These are phyloP conservation scores for Branchinecta sandiegonensis DNA, from an alignment of 2,888 invertebrate genomes.

Conservation along the genomic window DNA sequence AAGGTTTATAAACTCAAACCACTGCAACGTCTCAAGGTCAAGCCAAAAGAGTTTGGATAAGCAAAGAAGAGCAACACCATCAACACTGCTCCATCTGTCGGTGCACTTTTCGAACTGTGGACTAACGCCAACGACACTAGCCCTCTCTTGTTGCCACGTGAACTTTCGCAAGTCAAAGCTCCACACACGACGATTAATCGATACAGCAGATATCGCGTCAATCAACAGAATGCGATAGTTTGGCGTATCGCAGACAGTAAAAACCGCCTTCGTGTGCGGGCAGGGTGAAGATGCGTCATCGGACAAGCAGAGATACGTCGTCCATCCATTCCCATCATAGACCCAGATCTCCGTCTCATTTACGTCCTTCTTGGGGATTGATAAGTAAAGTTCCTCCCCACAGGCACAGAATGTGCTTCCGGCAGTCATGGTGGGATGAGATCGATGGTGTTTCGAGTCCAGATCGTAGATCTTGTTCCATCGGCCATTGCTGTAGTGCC, in stretches of 20 bases:
- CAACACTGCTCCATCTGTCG: conserved; percentile 1
- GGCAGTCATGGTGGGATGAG: not conserved
- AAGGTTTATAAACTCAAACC: not conserved
- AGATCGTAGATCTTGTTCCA: not conserved
- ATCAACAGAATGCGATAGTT: not conserved
- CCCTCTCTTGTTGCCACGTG: conserved; percentile 11
- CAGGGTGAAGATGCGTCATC: not conserved
- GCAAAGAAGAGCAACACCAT: not conserved
- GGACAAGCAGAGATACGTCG: not conserved
- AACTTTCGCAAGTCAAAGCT: not conserved
- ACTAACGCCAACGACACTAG: not conserved
- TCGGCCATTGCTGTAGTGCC: not conserved
- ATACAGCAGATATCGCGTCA: not conserved
- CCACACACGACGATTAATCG: conserved; percentile 2
- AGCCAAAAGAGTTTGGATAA: conserved; percentile 9
- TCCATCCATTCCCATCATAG: conserved; percentile 5
- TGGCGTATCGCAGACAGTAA: not conserved
- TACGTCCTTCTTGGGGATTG: not conserved
- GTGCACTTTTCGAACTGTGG: not conserved
- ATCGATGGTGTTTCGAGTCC: not conserved
- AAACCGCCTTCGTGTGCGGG: conserved; percentile 1
- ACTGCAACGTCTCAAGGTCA: not conserved
- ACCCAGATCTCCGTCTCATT: not conserved
- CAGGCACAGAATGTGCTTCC: conserved; percentile 6
- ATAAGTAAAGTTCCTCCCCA: not conserved